phyloP scores from a whole-genome alignment of 1,140 invertebrate genomes.

The Aphaenogaster floridana region DNA sequence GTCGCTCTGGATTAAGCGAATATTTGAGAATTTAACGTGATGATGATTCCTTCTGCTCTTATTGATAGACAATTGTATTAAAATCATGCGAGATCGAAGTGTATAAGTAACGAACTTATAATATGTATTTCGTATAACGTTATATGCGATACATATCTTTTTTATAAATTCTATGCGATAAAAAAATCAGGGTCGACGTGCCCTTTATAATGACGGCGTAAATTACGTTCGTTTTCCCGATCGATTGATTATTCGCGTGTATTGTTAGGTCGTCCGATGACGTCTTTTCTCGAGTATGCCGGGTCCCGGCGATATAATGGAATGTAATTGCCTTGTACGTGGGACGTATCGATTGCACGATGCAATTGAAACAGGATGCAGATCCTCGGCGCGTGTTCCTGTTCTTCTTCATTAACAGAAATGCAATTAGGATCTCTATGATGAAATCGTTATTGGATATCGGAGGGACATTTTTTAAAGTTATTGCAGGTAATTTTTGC shows the following conservation, averaged over 20 bases:
- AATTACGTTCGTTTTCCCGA: constrained; percentile 26
- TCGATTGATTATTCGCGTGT: constrained; percentile 32
- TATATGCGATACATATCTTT: neutral
- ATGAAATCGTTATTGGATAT: neutral
- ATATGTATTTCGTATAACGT: neutral
- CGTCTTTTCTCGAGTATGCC: constrained; percentile 52
- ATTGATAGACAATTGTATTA: neutral
- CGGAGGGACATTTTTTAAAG: neutral
- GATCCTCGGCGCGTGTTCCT: constrained; percentile 28
- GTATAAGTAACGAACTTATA: neutral
- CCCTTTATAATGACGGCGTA: constrained; percentile 5
- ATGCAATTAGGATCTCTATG: neutral
- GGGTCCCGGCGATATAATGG: constrained; percentile 47
- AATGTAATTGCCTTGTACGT: constrained; percentile 62
- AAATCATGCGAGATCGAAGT: neutral
- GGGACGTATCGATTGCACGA: constrained; percentile 60
- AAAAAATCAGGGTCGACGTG: constrained; percentile 7
- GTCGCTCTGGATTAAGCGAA: neutral
- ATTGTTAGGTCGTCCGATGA: constrained; percentile 55
- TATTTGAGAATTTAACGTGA: neutral
- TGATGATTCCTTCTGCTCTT: neutral
- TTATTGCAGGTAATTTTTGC: neutral
- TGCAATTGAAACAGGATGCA: constrained; percentile 64
- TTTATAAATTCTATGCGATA: neutral
- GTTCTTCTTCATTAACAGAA: constrained; percentile 45